These are phyloP conservation scores for Ctenoplectra terminalis DNA, from an alignment of 1,140 invertebrate genomes.

Conservation along the genomic window DNA sequence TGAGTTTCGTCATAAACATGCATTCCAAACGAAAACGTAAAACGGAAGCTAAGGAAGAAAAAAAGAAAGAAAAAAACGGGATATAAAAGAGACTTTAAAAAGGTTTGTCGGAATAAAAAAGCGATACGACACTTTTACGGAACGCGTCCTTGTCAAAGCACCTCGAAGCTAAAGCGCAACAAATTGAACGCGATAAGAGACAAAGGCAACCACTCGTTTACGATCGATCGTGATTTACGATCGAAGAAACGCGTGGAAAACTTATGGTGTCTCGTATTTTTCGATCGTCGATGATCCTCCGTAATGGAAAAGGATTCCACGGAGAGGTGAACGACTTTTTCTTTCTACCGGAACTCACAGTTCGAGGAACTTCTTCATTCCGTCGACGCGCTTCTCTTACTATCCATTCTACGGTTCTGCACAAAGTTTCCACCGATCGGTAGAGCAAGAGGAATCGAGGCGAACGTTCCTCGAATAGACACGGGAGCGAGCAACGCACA, in stretches of 20 bases:
- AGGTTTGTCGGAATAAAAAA: not conserved
- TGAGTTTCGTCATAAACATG: slow-evolving; percentile 66
- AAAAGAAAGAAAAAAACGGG: too few species aligned
- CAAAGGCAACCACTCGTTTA: not conserved
- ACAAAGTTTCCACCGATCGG: not conserved
- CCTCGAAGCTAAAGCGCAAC: too few species aligned
- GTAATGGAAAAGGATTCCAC: not conserved
- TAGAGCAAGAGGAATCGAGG: slow-evolving; percentile 9
- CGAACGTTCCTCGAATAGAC: slow-evolving; percentile 5
- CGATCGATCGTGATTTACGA: not conserved
- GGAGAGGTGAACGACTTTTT: not conserved
- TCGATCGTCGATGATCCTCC: not conserved
- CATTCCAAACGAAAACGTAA: slow-evolving; percentile 38
- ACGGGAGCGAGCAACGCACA: not conserved
- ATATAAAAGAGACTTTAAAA: not conserved
- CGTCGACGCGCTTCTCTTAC: slow-evolving; percentile 20
- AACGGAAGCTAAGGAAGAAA: not conserved
- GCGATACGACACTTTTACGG: not conserved
- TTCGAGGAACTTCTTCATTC: slow-evolving; percentile 61
- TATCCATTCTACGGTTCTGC: slow-evolving; percentile 33
- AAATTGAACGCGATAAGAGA: not conserved
- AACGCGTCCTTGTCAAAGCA: not conserved
- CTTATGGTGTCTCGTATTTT: not conserved
- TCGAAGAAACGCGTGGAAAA: not conserved
- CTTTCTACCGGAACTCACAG: slow-evolving; percentile 50